Conservation (phyloP, 1,140 invertebrate species). For the Ooceraea biroi region DNA sequence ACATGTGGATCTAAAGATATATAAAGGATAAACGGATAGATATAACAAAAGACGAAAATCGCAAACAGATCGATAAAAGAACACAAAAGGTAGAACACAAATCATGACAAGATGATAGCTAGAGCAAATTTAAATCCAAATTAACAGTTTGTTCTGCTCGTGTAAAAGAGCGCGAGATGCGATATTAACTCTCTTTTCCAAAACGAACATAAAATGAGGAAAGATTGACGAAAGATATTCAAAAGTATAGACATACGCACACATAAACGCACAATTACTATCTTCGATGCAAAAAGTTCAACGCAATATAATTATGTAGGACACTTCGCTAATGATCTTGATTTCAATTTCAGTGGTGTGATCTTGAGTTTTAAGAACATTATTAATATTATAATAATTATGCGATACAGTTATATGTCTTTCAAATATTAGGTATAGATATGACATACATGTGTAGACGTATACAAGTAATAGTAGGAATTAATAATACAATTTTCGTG, state of each 20-base stretch:
- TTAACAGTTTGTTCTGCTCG: neutral
- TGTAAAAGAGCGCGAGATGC: slow-evolving; percentile 35
- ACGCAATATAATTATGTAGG: neutral
- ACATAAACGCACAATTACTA: neutral
- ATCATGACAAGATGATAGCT: slow-evolving; percentile 1
- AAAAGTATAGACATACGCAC: neutral
- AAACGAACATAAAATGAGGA: neutral
- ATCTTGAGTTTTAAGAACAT: too few relatives aligned
- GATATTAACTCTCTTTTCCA: slow-evolving; percentile 4
- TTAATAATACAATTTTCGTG: too few relatives aligned
- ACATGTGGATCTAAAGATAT: slow-evolving; percentile 19
- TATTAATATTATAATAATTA: too few relatives aligned
- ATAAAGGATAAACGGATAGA: neutral
- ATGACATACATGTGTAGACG: too few relatives aligned
- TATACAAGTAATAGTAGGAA: too few relatives aligned
- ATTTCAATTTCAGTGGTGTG: too few relatives aligned
- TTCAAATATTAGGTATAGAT: too few relatives aligned
- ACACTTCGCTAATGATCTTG: too few relatives aligned
- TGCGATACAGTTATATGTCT: too few relatives aligned
- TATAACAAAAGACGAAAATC: neutral
- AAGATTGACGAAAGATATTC: neutral
- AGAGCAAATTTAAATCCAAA: slow-evolving; percentile 21
- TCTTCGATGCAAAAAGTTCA: slow-evolving; percentile 40
- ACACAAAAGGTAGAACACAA: slow-evolving; percentile 1
- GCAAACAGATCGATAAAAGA: neutral